These are phyloP conservation scores for Pyrochroa serraticornis DNA, from an alignment of 2,888 invertebrate genomes.

Conservation along the genomic window DNA sequence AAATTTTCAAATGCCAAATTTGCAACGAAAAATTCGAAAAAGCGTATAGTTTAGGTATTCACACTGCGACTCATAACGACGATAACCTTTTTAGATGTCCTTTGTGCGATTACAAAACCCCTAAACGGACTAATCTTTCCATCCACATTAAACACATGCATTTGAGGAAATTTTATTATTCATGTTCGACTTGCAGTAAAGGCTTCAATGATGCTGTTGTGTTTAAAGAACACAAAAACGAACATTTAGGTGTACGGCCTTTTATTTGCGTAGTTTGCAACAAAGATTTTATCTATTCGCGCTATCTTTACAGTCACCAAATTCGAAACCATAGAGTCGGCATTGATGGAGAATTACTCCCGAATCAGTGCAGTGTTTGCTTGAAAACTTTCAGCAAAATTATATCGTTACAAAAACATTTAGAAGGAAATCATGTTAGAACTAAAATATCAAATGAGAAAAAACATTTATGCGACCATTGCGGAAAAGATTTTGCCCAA, in stretches of 20 bases:
- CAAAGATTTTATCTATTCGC: conserved; percentile 52
- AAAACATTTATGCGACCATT: conserved; percentile 28
- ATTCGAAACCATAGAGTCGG: conserved; percentile 50
- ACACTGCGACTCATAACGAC: conserved; percentile 46
- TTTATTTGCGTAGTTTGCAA: conserved; percentile 59
- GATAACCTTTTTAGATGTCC: conserved; percentile 45
- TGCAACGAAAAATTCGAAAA: conserved; percentile 48
- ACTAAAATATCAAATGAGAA: neutral
- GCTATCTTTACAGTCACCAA: conserved; percentile 48
- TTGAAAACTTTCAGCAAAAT: conserved; percentile 48
- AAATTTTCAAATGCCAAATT: conserved; percentile 55
- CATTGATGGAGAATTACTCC: conserved; percentile 56
- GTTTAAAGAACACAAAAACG: conserved; percentile 55
- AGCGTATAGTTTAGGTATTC: conserved; percentile 49
- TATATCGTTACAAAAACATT: conserved; percentile 57
- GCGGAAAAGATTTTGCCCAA: conserved; percentile 63
- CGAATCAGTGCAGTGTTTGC: conserved; percentile 53
- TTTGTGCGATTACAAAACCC: conserved; percentile 43
- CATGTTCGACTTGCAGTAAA: conserved; percentile 61
- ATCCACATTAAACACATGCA: conserved; percentile 64
- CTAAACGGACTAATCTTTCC: conserved; percentile 51
- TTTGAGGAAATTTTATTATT: conserved; percentile 57
- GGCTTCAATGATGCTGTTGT: conserved; percentile 59
- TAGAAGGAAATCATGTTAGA: too few relatives aligned
- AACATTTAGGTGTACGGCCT: conserved; percentile 55